These are phyloP conservation scores for Esperia sulphurella DNA, from an alignment of 2,888 invertebrate species.

Conservation along the genomic window DNA sequence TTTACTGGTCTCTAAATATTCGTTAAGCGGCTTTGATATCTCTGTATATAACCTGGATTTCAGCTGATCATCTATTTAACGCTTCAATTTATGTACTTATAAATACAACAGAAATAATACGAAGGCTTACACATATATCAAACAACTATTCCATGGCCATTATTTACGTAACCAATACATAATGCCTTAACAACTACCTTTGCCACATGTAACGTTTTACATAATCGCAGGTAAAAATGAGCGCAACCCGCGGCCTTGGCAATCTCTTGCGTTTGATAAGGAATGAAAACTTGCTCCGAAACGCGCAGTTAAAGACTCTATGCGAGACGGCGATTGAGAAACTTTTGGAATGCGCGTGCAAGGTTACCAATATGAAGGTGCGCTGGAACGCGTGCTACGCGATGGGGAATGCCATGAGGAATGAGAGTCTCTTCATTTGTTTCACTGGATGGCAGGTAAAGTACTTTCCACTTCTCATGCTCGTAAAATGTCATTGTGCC, in stretches of 20 bases:
- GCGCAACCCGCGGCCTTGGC: slow-evolving; percentile 89
- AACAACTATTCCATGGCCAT: too few relatives aligned
- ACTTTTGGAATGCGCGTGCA: slow-evolving; percentile 84
- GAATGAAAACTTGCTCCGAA: slow-evolving; percentile 61
- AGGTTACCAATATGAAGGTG: slow-evolving; percentile 90
- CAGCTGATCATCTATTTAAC: too few relatives aligned
- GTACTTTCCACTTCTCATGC: too few relatives aligned
- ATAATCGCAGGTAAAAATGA: slow-evolving; percentile 78
- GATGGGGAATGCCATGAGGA: slow-evolving; percentile 87
- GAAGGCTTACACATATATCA: too few relatives aligned
- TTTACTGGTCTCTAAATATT: too few relatives aligned
- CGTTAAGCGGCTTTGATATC: too few relatives aligned
- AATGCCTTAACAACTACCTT: too few relatives aligned
- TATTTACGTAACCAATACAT: too few relatives aligned
- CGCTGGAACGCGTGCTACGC: slow-evolving; percentile 96
- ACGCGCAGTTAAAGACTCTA: slow-evolving; percentile 70
- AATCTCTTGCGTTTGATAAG: slow-evolving; percentile 85
- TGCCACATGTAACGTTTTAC: background rate
- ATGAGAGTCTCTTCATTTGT: slow-evolving; percentile 67
- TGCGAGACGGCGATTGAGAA: slow-evolving; percentile 81
- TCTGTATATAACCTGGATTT: too few relatives aligned
- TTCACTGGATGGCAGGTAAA: slow-evolving; percentile 77
- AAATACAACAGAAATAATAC: too few relatives aligned
- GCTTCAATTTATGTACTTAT: too few relatives aligned
- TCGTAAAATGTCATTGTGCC: too few relatives aligned